A percentile compares a stretch with the other conserved stretches of the same genome.
These are phyloP conservation scores for Harmothoe impar DNA, from an alignment of 2,888 invertebrate genomes.

Conservation along the genomic window DNA sequence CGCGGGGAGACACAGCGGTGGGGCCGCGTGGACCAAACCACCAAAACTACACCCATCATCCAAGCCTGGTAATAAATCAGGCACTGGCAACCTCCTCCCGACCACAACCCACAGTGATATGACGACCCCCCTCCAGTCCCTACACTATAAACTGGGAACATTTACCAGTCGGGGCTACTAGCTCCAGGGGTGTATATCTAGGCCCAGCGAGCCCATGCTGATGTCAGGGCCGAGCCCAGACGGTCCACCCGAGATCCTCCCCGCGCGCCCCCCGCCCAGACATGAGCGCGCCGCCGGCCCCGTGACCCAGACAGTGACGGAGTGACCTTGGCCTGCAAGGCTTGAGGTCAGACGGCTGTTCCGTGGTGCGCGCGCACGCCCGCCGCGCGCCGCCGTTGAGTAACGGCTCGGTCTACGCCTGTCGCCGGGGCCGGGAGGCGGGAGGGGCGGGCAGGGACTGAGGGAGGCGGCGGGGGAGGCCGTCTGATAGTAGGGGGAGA, in stretches of 20 bases:
- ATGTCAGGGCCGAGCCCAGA: background rate
- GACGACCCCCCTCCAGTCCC: too few species aligned
- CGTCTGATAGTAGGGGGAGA: background rate
- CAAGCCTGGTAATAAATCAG: background rate
- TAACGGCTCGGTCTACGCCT: background rate
- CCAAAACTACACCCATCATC: background rate
- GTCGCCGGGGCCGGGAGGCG: slow-evolving; percentile 16
- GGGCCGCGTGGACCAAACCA: slow-evolving; percentile 2
- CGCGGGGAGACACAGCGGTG: slow-evolving; percentile 12
- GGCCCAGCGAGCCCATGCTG: too few species aligned
- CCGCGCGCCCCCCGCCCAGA: background rate
- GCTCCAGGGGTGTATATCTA: too few species aligned
- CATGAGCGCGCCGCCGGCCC: slow-evolving; percentile 44
- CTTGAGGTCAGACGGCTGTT: slow-evolving; percentile 63
- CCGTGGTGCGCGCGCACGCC: slow-evolving; percentile 28
- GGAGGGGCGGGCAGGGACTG: background rate
- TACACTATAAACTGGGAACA: too few species aligned
- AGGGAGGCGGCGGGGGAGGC: background rate
- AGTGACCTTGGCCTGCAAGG: slow-evolving; percentile 60
- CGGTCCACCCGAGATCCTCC: slow-evolving; percentile 11
- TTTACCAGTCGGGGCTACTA: too few species aligned
- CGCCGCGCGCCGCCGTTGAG: background rate
- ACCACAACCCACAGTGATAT: too few species aligned
- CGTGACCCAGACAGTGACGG: slow-evolving; percentile 60
- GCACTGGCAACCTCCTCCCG: too few species aligned